A percentile compares a stretch with the other conserved stretches of the same genome.
phyloP scores from a whole-genome alignment of 2,113 vertebrate species.

The Istiophorus platypterus region DNA sequence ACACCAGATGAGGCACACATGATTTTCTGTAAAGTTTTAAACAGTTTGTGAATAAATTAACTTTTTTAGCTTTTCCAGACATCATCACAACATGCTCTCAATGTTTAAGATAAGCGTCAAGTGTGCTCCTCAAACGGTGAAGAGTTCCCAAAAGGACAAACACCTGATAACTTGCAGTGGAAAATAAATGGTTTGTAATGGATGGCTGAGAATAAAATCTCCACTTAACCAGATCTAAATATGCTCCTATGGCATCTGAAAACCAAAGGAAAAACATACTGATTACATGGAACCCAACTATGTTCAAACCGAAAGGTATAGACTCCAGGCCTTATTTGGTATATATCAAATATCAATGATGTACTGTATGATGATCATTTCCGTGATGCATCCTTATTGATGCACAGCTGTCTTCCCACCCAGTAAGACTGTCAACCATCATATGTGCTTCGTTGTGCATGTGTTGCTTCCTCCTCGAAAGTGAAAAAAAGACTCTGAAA shows the following conservation, averaged over 20 bases:
- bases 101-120: not conserved
- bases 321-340: not conserved
- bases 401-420: constrained; percentile 31
- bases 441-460: not conserved
- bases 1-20: not conserved
- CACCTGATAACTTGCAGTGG: too few relatives aligned
- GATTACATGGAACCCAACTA: too few relatives aligned
- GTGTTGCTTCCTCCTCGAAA: not conserved
- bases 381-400: constrained; percentile 9
- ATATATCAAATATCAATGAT: constrained; percentile 11
- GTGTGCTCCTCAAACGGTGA: not conserved
- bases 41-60: not conserved
- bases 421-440: not conserved
- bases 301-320: not conserved
- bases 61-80: too few relatives aligned
- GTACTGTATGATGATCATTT: constrained; percentile 2
- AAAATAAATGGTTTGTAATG: not conserved
- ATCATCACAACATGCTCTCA: not conserved
- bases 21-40: constrained; percentile 8
- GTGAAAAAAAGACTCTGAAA: constrained; percentile 12
- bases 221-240: too few relatives aligned
- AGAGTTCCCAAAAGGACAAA: too few relatives aligned
- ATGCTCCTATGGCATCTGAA: too few relatives aligned
- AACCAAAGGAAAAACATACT: too few relatives aligned
- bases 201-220: not conserved